Percentiles rank a stretch among this genome's conserved stretches.
Conservation (phyloP, 2,113 vertebrate genomes). For the Acrocephalus kingi region DNA sequence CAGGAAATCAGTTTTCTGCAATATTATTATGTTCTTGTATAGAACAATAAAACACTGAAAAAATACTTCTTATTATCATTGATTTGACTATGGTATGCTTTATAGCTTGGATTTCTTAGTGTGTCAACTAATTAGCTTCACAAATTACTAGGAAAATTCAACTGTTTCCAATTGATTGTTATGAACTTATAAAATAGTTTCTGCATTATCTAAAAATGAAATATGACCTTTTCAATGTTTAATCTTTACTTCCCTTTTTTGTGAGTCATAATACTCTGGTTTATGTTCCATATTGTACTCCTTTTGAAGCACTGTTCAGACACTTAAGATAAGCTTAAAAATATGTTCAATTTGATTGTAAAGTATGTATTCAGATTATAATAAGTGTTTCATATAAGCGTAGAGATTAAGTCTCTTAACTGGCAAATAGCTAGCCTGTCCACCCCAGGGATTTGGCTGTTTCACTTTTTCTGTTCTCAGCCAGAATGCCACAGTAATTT, state of each 20-base stretch:
- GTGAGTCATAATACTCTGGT: constrained; percentile 30
- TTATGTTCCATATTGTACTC: constrained; percentile 1
- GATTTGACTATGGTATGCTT: constrained; percentile 35
- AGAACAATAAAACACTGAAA: constrained; percentile 28
- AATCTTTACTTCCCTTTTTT: neutral
- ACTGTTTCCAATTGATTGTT: constrained; percentile 29
- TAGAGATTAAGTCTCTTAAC: neutral
- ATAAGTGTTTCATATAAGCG: neutral
- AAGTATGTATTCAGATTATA: neutral
- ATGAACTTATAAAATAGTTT: neutral
- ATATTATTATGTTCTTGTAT: neutral
- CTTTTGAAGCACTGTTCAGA: neutral
- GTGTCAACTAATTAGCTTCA: constrained; percentile 52
- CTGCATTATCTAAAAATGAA: constrained; percentile 28
- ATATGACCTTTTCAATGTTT: constrained; percentile 42
- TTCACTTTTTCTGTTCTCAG: neutral
- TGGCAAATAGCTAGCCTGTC: neutral
- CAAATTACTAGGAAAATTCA: constrained; percentile 50
- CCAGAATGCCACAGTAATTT: constrained; percentile 5
- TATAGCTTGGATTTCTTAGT: constrained; percentile 16
- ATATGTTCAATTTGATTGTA: neutral
- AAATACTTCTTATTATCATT: constrained; percentile 34
- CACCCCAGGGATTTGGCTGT: neutral
- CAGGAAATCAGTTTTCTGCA: constrained; percentile 42
- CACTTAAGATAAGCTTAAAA: neutral